Evolutionary conservation across 2,113 vertebrate genomes (phyloP).

Genomic region (Chloroceryle aenea): DNA sequence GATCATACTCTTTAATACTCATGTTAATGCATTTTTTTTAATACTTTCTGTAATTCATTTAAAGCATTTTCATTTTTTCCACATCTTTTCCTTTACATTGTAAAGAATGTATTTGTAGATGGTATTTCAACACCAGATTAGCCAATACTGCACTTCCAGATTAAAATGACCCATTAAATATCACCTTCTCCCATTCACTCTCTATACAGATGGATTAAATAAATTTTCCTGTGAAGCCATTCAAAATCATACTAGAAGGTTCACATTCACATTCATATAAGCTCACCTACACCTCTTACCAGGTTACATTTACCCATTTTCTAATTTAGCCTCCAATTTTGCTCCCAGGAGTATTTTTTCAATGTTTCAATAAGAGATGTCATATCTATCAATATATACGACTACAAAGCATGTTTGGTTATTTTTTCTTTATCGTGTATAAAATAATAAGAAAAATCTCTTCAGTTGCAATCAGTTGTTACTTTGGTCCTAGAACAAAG

Average conservation of each 20-base stretch:
- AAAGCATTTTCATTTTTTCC: neutral
- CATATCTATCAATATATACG: too few species aligned
- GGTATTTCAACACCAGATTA: neutral
- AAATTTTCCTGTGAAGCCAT: neutral
- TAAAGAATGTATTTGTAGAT: neutral
- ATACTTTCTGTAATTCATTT: neutral
- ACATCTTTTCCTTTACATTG: neutral
- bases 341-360: neutral
- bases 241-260: neutral
- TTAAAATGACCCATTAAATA: neutral
- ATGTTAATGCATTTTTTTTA: neutral
- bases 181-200: neutral
- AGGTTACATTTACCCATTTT: neutral
- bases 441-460: neutral
- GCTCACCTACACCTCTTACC: neutral
- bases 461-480: neutral
- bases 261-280: neutral
- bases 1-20: neutral
- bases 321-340: neutral
- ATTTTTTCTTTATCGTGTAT: neutral
- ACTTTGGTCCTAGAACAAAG: neutral
- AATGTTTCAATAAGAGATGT: neutral
- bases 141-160: neutral
- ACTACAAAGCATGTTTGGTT: neutral
- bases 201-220: neutral